These are phyloP conservation scores for Magallana nippona DNA, from an alignment of 2,888 invertebrate genomes.

Conservation along the genomic window DNA sequence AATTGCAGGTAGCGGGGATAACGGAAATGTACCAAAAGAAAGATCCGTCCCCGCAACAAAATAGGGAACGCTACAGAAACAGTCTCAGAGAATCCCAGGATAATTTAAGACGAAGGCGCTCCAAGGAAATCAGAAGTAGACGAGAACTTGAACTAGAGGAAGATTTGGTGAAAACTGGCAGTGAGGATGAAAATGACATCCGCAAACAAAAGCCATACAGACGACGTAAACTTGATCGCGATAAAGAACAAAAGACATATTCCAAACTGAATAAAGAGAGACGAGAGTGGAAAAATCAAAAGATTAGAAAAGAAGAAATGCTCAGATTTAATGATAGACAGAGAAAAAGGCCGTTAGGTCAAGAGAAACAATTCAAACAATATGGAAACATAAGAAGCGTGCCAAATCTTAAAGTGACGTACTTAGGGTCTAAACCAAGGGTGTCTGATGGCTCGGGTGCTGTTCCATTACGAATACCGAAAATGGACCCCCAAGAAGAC, in stretches of 20 bases:
- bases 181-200: conserved; percentile 48
- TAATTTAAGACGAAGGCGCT: conserved; percentile 33
- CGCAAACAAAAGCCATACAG: not conserved
- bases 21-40: conserved; percentile 39
- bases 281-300: conserved; percentile 41
- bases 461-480: not conserved
- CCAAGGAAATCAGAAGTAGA: conserved; percentile 37
- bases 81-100: not conserved
- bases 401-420: conserved; percentile 35
- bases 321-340: conserved; percentile 24
- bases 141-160: conserved; percentile 44
- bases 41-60: conserved; percentile 18
- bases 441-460: conserved; percentile 11
- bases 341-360: conserved; percentile 19
- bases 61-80: conserved; percentile 36
- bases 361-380: not conserved
- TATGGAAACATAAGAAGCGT: conserved; percentile 17
- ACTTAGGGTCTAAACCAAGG: conserved; percentile 30
- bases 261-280: conserved; percentile 37
- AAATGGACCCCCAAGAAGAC: not conserved
- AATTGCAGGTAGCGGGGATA: conserved; percentile 36
- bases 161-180: conserved; percentile 51
- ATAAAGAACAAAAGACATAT: conserved; percentile 30
- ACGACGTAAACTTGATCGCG: conserved; percentile 13
- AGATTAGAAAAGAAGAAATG: conserved; percentile 14